Evolutionary conservation across 2,113 vertebrate genomes (phyloP), one percentile per base, ranked within the genome.

Genomic region (Gobius niger): DNA sequence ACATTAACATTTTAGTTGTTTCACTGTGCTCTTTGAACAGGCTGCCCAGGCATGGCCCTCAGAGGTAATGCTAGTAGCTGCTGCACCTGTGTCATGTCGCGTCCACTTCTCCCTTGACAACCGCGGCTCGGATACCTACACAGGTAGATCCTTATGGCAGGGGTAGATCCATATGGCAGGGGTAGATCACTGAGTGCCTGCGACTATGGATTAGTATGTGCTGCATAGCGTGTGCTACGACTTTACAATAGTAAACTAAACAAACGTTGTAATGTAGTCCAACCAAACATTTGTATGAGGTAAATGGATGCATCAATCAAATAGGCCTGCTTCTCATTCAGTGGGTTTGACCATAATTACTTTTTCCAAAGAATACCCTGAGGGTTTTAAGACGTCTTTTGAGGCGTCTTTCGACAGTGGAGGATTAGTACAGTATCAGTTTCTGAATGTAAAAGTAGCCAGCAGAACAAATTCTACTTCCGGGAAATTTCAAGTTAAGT

Each of bases 371-470:
- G 8, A 14, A 60, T 13, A n/a, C 40, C 15, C 56, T 15, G 56
- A 34, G 12, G 56, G 13, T n/a, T 5, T 59, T 13, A 40, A 59
- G 56, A 60, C n/a, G 15, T 42, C 42, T 14, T 44, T 59, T 59
- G 41, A 68, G 44, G 44, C 69, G 53, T 62, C 47, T 34, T 24
- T 46, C 11, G 68, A 60, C 52, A 53, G 70, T 42, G 50, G 73
- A 56, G 88, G 85, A 90, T 89, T 90, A 89, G 65, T 83, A 56
- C 89, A 88, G 65, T 83, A 56, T 67, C 63, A 70, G 75, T 68
- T 47, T n/a, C 74, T 60, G 54, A 64, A 63, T 11, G 78, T 79
- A 77, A 85, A 83, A 63, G 3, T 7, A 9, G 0, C 0, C 5
- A 57, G 14, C 0, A n/a, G 62, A 60, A 24, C 51, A 68, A 44